Percentiles rank a stretch among this genome's conserved stretches.
These are phyloP conservation scores for Drosophila burlai DNA, from an alignment of 1,140 invertebrate genomes.

Conservation along the genomic window DNA sequence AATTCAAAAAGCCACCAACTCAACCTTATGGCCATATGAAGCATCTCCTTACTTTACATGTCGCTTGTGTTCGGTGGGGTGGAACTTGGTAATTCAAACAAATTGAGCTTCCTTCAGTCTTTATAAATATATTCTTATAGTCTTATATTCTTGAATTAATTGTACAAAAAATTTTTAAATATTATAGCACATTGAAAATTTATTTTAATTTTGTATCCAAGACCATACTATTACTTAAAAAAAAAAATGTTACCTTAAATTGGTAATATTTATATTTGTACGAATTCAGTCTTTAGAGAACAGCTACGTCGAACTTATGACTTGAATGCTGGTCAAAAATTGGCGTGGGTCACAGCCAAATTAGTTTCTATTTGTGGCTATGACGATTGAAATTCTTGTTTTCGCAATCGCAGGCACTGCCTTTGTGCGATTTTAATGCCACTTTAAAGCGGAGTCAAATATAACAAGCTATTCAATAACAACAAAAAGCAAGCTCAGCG, in stretches of 20 bases:
- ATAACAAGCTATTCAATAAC: slow-evolving; percentile 53
- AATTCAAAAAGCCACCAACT: slow-evolving; percentile 34
- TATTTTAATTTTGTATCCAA: too few species aligned
- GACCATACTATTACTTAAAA: not conserved
- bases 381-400: slow-evolving; percentile 26
- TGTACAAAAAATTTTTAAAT: too few species aligned
- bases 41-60: slow-evolving; percentile 2
- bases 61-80: not conserved
- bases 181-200: too few species aligned
- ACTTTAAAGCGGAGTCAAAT: slow-evolving; percentile 48
- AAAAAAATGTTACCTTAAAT: not conserved
- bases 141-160: too few species aligned
- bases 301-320: not conserved
- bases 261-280: not conserved
- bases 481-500: not conserved
- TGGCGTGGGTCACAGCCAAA: not conserved
- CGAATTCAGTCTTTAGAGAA: not conserved
- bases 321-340: not conserved
- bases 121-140: too few species aligned
- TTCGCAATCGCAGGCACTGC: slow-evolving; percentile 21
- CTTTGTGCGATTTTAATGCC: slow-evolving; percentile 41
- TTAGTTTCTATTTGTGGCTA: slow-evolving; percentile 47
- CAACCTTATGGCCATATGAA: slow-evolving; percentile 19
- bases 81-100: not conserved
- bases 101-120: not conserved